A percentile compares a stretch with the other conserved stretches of the same genome.
phyloP scores from a whole-genome alignment of 2,797 vertebrate genomes.

The Myotis daubentonii region DNA sequence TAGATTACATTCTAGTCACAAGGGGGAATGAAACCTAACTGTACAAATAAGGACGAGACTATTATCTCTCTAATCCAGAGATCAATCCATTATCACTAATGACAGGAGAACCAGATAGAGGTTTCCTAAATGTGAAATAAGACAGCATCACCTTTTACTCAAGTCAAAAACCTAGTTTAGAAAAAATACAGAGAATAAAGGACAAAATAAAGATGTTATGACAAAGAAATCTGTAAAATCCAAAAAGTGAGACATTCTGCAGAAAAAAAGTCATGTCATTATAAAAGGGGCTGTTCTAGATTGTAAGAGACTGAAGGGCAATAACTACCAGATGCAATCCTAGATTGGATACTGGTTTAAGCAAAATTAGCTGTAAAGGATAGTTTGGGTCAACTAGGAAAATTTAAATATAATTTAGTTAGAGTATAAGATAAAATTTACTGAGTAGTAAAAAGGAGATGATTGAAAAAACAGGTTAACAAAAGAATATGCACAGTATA shows the following conservation, averaged over 20 bases:
- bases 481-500: neutral
- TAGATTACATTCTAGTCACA: slow-evolving; percentile 28
- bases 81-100: neutral
- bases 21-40: neutral
- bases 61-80: neutral
- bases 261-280: neutral
- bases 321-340: neutral
- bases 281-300: neutral
- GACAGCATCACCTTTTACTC: neutral
- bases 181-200: slow-evolving; percentile 4
- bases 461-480: neutral
- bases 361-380: neutral
- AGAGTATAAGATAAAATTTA: neutral
- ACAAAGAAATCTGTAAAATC: neutral
- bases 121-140: slow-evolving; percentile 27
- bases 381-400: neutral
- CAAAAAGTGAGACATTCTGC: neutral
- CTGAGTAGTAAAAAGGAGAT: neutral
- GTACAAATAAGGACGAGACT: neutral
- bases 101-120: neutral
- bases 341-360: neutral
- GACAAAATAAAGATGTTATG: slow-evolving; percentile 6
- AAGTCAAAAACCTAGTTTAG: slow-evolving; percentile 35
- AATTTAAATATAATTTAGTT: slow-evolving; percentile 31
- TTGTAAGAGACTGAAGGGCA: neutral